These are phyloP conservation scores for Litoditis marina DNA, from an alignment of 2,888 invertebrate genomes.

Conservation along the genomic window DNA sequence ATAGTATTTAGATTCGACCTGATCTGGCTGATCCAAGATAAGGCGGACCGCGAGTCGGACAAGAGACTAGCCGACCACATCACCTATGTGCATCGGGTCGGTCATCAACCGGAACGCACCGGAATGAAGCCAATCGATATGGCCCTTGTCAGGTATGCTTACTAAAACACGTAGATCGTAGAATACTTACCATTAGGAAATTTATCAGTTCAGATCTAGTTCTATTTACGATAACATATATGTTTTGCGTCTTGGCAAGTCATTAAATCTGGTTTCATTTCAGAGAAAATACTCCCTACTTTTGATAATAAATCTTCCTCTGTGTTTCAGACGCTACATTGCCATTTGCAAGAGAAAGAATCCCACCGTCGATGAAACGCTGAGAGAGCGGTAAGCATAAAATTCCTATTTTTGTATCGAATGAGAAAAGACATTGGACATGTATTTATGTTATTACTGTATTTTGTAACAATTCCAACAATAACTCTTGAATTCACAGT, in stretches of 20 bases:
- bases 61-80: constrained; percentile 88
- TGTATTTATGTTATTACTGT: no score
- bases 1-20: constrained; percentile 48
- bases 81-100: constrained; percentile 81
- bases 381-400: constrained; percentile 75
- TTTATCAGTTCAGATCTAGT: constrained; percentile 18
- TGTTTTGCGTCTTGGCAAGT: no score
- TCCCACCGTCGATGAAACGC: constrained; percentile 80
- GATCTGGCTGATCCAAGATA: constrained; percentile 65
- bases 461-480: no score
- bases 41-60: constrained; percentile 72
- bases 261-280: no score
- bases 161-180: neutral
- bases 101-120: constrained; percentile 74
- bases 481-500: no score
- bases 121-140: constrained; percentile 80
- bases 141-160: constrained; percentile 74
- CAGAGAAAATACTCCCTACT: constrained; percentile 6
- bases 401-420: no score
- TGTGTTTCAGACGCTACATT: constrained; percentile 70
- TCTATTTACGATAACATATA: no score
- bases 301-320: neutral
- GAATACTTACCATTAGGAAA: neutral
- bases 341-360: constrained; percentile 83
- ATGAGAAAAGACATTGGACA: no score